Evolutionary conservation across 2,888 invertebrate species (phyloP).

Genomic region (Keiferia lycopersicella): DNA sequence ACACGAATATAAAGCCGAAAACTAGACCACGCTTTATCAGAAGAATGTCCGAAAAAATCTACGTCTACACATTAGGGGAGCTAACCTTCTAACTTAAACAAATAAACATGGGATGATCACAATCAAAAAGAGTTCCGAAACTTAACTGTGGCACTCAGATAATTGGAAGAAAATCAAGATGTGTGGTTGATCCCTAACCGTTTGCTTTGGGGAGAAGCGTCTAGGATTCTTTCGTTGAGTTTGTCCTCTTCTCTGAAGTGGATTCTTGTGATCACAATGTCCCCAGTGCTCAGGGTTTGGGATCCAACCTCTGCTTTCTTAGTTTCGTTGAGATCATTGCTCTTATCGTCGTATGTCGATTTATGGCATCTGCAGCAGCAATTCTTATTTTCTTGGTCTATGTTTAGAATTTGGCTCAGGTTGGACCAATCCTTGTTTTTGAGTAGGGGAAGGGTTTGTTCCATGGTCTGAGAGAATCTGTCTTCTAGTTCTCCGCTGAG

Average conservation of each 20-base stretch:
- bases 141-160: slow-evolving; percentile 72
- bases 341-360: slow-evolving; percentile 64
- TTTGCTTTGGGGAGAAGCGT: slow-evolving; percentile 71
- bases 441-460: slow-evolving; percentile 76
- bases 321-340: slow-evolving; percentile 73
- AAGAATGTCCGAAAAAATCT: slow-evolving; percentile 25
- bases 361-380: slow-evolving; percentile 82
- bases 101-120: slow-evolving; percentile 60
- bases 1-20: slow-evolving; percentile 30
- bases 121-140: slow-evolving; percentile 62
- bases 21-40: slow-evolving; percentile 37
- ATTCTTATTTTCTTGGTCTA: slow-evolving; percentile 69
- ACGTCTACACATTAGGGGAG: slow-evolving; percentile 6
- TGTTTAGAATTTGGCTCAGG: slow-evolving; percentile 74
- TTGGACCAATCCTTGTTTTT: slow-evolving; percentile 80
- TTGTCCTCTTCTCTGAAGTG: slow-evolving; percentile 79
- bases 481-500: slow-evolving; percentile 83
- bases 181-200: slow-evolving; percentile 68
- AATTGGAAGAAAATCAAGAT: slow-evolving; percentile 73
- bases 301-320: slow-evolving; percentile 83
- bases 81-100: slow-evolving; percentile 49
- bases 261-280: slow-evolving; percentile 94
- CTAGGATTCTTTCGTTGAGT: slow-evolving; percentile 68
- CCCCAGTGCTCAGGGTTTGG: slow-evolving; percentile 95
- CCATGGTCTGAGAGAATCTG: slow-evolving; percentile 77